Percentiles rank a stretch among this genome's conserved stretches.
Evolutionary conservation across 2,797 vertebrate species (phyloP).

Genomic region (Sylvia borin): DNA sequence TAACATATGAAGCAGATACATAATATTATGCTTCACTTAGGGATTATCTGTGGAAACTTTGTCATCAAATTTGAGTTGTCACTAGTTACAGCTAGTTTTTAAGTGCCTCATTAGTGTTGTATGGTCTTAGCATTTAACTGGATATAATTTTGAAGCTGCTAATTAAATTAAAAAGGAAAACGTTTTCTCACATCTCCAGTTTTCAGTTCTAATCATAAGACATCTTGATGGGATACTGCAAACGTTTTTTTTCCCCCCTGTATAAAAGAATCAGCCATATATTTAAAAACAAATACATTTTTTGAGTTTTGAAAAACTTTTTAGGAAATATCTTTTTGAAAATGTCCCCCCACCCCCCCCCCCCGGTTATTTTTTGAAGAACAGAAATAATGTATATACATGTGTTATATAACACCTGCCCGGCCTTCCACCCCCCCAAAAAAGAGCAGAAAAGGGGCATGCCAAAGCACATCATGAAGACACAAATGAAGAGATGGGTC

Average conservation of each 20-base stretch:
- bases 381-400: not conserved
- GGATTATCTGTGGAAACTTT: not conserved
- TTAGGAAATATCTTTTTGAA: not conserved
- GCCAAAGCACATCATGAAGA: not conserved
- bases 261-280: not conserved
- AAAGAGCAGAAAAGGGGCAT: not conserved
- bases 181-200: not conserved
- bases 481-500: not conserved
- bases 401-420: not conserved
- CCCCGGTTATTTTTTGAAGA: not conserved
- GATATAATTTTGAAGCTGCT: not conserved
- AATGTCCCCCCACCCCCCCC: too few relatives aligned
- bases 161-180: not conserved
- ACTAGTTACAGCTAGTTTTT: not conserved
- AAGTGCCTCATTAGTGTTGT: not conserved
- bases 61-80: not conserved
- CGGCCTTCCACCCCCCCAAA: fast-evolving
- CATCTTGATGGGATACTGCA: not conserved
- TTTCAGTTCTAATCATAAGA: not conserved
- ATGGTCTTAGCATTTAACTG: not conserved
- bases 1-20: not conserved
- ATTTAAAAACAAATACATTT: not conserved
- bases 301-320: not conserved
- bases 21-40: not conserved
- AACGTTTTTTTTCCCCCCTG: not conserved